A percentile compares a stretch with the other conserved stretches of the same genome.
Conservation (phyloP, 2,888 invertebrate species). For the Harpalus rubripes region DNA sequence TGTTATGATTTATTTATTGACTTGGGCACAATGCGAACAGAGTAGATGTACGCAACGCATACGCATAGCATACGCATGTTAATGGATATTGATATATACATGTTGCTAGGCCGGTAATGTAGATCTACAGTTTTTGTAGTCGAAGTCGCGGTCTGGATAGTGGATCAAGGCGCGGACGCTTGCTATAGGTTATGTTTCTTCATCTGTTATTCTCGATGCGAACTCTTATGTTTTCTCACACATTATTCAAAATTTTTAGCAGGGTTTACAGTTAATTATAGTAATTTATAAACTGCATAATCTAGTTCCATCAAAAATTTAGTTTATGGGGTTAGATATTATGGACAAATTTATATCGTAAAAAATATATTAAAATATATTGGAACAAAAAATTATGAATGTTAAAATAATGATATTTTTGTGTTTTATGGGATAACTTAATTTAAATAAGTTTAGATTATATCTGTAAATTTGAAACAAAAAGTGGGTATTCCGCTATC, state of each 20-base stretch:
- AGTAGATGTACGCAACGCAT: constrained; percentile 54
- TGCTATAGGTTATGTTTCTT: constrained; percentile 36
- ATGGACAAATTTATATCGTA: too few relatives aligned
- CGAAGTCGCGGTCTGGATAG: neutral
- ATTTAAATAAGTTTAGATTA: too few relatives aligned
- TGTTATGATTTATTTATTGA: constrained; percentile 62
- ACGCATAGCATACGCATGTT: constrained; percentile 51
- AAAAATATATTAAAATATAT: too few relatives aligned
- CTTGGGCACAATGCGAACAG: constrained; percentile 49
- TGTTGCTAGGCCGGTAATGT: constrained; percentile 24
- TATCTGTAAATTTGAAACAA: too few relatives aligned
- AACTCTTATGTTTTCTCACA: constrained; percentile 25
- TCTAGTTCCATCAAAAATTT: too few relatives aligned
- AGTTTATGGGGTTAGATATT: too few relatives aligned
- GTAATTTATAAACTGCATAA: too few relatives aligned
- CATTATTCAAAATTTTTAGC: constrained; percentile 4
- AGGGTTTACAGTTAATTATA: neutral
- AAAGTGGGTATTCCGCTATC: too few relatives aligned
- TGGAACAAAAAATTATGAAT: too few relatives aligned
- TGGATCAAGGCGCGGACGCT: constrained; percentile 26
- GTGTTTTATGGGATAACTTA: too few relatives aligned
- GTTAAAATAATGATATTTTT: too few relatives aligned
- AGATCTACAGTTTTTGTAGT: constrained; percentile 43
- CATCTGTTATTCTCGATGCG: constrained; percentile 12
- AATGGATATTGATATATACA: constrained; percentile 53